These are phyloP conservation scores for Clarias magur DNA, from an alignment of 2,113 vertebrate species.

Conservation along the genomic window DNA sequence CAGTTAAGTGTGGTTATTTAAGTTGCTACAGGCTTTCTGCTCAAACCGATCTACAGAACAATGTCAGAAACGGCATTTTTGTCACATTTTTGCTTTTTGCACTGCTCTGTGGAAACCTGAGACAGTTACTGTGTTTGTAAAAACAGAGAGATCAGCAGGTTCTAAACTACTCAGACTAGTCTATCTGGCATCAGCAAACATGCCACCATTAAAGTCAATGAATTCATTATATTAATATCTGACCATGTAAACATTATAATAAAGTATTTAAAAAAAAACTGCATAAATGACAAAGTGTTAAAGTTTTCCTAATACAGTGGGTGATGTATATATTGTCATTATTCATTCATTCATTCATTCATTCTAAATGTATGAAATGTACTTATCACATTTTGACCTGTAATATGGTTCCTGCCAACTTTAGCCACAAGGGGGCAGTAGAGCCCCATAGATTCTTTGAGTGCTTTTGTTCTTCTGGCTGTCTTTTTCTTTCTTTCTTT, in stretches of 20 bases:
- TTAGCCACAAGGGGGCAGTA: conserved; percentile 36
- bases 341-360: background rate
- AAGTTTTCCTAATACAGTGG: background rate
- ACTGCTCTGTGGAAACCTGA: background rate
- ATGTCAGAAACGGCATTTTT: background rate
- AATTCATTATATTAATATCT: background rate
- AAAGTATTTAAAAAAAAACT: background rate
- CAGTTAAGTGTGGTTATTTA: background rate
- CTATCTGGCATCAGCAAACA: background rate
- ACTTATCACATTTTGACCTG: background rate
- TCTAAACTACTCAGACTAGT: background rate
- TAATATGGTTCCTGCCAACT: background rate
- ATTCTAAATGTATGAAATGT: background rate
- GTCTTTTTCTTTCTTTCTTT: background rate
- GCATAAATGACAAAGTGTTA: background rate
- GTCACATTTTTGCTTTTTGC: background rate
- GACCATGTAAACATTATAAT: background rate
- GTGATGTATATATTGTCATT: background rate
- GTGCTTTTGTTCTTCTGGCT: background rate
- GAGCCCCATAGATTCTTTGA: background rate
- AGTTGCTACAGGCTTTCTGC: too few relatives aligned
- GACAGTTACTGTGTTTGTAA: background rate
- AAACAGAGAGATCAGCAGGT: background rate
- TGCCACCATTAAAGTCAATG: background rate
- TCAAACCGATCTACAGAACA: background rate